These are phyloP conservation scores for Agonopterix alstromeriana DNA, from an alignment of 2,888 invertebrate genomes.

Conservation along the genomic window DNA sequence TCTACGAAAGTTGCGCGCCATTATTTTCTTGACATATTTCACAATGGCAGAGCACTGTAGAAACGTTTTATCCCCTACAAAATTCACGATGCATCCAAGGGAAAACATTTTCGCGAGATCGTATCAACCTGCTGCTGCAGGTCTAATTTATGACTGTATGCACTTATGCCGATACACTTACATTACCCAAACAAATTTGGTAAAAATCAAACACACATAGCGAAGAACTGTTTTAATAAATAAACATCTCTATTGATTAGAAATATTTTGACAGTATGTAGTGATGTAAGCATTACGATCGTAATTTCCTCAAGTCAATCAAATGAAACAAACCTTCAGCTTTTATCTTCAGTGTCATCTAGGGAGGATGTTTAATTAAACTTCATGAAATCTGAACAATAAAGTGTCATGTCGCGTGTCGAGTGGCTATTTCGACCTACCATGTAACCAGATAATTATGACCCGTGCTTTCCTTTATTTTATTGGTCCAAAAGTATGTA, in stretches of 20 bases:
- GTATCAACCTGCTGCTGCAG: slow-evolving; percentile 1
- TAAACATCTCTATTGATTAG: not conserved
- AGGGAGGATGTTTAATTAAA: slow-evolving; percentile 52
- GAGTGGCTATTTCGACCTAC: slow-evolving; percentile 30
- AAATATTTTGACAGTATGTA: not conserved
- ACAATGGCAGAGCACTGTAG: slow-evolving; percentile 35
- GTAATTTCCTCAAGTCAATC: slow-evolving; percentile 60
- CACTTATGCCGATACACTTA: slow-evolving; percentile 1
- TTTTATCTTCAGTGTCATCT: slow-evolving; percentile 24
- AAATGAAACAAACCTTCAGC: slow-evolving; percentile 28
- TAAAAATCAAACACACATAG: not conserved
- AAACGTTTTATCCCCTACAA: slow-evolving; percentile 34
- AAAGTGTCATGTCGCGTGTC: slow-evolving; percentile 46
- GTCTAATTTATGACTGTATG: slow-evolving; percentile 7
- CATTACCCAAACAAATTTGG: not conserved
- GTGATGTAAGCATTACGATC: not conserved
- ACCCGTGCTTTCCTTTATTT: slow-evolving; percentile 18
- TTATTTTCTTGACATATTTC: slow-evolving; percentile 65
- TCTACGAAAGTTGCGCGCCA: slow-evolving; percentile 35
- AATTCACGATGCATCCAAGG: slow-evolving; percentile 34
- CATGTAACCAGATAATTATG: slow-evolving; percentile 29
- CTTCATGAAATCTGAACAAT: slow-evolving; percentile 44
- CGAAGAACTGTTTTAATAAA: not conserved
- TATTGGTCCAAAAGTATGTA: slow-evolving; percentile 6
- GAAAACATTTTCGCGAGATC: slow-evolving; percentile 14